A percentile compares a stretch with the other conserved stretches of the same genome.
phyloP scores from a whole-genome alignment of 2,888 invertebrate species.

The Marasmarcha lunaedactyla region DNA sequence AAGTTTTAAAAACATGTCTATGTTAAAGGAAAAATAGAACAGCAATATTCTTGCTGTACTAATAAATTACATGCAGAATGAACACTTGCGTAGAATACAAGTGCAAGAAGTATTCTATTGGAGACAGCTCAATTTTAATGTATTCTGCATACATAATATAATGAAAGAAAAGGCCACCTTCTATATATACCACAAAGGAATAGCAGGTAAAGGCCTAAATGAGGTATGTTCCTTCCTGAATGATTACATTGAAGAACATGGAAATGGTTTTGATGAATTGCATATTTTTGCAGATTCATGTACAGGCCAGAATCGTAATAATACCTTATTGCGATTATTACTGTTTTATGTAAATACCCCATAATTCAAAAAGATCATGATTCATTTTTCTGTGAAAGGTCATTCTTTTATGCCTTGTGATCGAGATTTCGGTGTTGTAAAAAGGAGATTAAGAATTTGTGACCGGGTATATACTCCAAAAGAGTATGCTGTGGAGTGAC shows the following conservation, averaged over 20 bases:
- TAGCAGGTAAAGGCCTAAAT: background rate
- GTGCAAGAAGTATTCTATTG: constrained; percentile 7
- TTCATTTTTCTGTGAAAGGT: constrained; percentile 1
- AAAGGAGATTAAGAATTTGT: background rate
- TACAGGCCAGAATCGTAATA: constrained; percentile 3
- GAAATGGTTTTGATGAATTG: constrained; percentile 1
- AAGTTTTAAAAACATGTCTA: constrained; percentile 2
- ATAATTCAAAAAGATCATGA: background rate
- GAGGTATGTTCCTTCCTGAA: constrained; percentile 1
- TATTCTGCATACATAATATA: constrained; percentile 6
- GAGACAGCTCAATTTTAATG: constrained; percentile 6
- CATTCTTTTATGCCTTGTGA: constrained; percentile 3
- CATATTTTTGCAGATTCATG: constrained; percentile 2
- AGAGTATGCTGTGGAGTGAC: background rate
- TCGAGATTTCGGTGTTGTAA: background rate
- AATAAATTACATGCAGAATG: constrained; percentile 7
- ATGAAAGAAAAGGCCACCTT: constrained; percentile 5
- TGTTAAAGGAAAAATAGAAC: background rate
- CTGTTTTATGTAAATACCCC: no score
- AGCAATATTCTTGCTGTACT: background rate
- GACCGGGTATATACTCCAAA: background rate
- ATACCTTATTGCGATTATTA: background rate
- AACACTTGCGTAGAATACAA: constrained; percentile 7
- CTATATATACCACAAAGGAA: constrained; percentile 6
- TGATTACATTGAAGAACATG: constrained; percentile 1